phyloP scores from a whole-genome alignment of 2,888 invertebrate genomes.

The Teinopalpus imperialis region DNA sequence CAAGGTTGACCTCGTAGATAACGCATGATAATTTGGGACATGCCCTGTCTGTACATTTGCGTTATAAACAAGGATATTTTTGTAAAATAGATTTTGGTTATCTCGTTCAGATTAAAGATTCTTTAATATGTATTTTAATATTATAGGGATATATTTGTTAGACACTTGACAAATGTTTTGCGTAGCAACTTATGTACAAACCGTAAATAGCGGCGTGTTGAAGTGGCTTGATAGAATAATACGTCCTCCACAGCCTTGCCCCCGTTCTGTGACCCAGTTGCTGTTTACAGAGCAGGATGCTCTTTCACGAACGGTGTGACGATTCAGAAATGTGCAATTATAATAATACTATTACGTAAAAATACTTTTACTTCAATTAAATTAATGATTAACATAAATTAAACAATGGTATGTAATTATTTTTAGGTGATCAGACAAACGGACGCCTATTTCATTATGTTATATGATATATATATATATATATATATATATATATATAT shows the following conservation, averaged over 20 bases:
- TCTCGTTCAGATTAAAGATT: no score
- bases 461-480: no score
- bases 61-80: conserved; percentile 49
- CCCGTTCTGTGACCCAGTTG: conserved; percentile 67
- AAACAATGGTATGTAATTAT: no score
- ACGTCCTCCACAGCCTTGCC: conserved; percentile 69
- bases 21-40: conserved; percentile 70
- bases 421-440: no score
- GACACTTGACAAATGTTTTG: conserved; percentile 5
- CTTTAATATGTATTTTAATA: no score
- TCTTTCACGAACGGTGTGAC: conserved; percentile 42
- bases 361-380: no score
- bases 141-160: no score
- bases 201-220: conserved; percentile 25
- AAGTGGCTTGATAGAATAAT: conserved; percentile 72
- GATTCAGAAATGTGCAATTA: conserved; percentile 20
- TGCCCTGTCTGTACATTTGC: conserved; percentile 45
- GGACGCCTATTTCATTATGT: no score
- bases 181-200: background rate
- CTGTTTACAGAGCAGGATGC: conserved; percentile 60
- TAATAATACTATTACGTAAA: no score
- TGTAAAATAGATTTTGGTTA: conserved; percentile 12
- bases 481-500: no score
- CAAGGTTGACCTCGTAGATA: conserved; percentile 78
- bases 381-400: no score